Conservation (phyloP, 2,888 invertebrate species). For the Ormyrus rosae region DNA sequence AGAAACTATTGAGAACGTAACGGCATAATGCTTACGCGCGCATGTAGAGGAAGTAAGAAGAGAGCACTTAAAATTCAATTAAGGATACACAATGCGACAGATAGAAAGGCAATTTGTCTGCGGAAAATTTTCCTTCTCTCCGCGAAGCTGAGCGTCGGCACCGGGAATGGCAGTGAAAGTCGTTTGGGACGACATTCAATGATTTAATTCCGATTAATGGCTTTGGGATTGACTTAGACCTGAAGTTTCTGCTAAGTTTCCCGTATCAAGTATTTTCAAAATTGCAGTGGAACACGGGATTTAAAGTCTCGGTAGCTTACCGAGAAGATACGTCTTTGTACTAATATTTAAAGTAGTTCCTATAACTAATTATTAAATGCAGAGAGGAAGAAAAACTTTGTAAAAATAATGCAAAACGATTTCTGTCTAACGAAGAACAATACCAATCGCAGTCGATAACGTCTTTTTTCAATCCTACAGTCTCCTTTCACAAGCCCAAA, state of each 20-base stretch:
- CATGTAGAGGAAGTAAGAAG: slow-evolving; percentile 17
- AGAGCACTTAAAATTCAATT: slow-evolving; percentile 52
- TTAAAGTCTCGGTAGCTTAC: no score
- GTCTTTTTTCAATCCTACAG: no score
- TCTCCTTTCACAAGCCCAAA: no score
- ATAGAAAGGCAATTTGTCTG: slow-evolving; percentile 56
- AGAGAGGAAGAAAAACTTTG: no score
- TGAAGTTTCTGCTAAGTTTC: slow-evolving; percentile 14
- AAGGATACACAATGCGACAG: slow-evolving; percentile 54
- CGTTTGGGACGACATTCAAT: slow-evolving; percentile 54
- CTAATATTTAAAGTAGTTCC: no score
- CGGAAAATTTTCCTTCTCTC: slow-evolving; percentile 44
- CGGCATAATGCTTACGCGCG: slow-evolving; percentile 2
- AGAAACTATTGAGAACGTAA: slow-evolving; percentile 33
- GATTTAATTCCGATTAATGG: slow-evolving; percentile 62
- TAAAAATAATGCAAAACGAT: no score
- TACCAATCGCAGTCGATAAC: no score
- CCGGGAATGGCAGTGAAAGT: slow-evolving; percentile 63
- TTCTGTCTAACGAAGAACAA: no score
- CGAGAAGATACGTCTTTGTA: no score
- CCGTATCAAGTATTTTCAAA: background rate
- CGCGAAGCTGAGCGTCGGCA: background rate
- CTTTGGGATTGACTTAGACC: slow-evolving; percentile 58
- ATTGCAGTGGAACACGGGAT: no score
- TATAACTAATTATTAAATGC: no score